Conservation (phyloP, 2,113 vertebrate species). For the Anthoscopus minutus region DNA sequence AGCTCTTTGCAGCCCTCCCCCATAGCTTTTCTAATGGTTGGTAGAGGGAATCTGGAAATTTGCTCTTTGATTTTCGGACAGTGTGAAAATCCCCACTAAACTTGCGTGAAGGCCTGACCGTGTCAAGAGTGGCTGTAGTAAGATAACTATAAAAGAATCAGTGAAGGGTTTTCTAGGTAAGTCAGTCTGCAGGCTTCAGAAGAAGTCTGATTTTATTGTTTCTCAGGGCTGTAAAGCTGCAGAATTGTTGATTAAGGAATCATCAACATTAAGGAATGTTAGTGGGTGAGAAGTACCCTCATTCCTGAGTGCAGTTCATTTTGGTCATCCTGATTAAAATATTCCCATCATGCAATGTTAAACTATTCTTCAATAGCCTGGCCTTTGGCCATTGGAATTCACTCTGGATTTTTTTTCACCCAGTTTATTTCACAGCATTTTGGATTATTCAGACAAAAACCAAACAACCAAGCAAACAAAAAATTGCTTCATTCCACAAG, state of each 20-base stretch:
- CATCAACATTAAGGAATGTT: too few species aligned
- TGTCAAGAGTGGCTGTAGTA: background rate
- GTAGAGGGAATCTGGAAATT: background rate
- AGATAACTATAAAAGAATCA: background rate
- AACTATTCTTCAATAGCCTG: conserved; percentile 11
- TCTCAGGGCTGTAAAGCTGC: background rate
- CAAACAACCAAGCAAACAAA: background rate
- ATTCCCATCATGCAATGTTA: conserved; percentile 28
- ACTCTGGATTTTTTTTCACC: background rate
- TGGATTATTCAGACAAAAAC: conserved; percentile 23
- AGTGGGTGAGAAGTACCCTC: background rate
- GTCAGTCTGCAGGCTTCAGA: background rate
- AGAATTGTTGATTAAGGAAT: background rate
- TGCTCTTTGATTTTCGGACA: background rate
- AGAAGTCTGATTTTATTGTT: background rate
- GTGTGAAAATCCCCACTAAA: background rate
- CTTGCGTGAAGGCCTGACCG: background rate
- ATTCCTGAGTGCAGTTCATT: background rate
- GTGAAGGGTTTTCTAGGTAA: background rate
- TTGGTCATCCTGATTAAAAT: conserved; percentile 38
- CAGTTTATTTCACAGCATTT: conserved; percentile 23
- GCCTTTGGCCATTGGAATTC: conserved; percentile 4
- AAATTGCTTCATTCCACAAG: background rate
- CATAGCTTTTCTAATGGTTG: background rate
- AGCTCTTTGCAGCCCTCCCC: background rate